Conservation (phyloP, 1,140 invertebrate species). For the Nasonia vitripennis region DNA sequence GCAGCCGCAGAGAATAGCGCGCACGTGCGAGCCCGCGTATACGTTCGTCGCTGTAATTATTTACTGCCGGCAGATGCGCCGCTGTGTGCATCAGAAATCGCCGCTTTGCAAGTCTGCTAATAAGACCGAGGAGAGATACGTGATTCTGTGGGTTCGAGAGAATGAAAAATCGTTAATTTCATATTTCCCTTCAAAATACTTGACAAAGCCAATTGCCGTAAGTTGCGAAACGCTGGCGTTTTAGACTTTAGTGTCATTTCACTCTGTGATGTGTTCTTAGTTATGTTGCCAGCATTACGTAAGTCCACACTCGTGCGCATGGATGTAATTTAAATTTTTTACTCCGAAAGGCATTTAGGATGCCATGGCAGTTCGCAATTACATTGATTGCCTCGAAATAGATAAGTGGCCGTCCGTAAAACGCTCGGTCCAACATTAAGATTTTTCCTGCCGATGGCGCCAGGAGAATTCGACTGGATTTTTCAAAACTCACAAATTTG, state of each 20-base stretch:
- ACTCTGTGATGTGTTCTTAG: not conserved
- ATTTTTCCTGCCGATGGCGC: too few relatives aligned
- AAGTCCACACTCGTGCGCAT: not conserved
- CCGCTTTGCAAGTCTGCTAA: too few relatives aligned
- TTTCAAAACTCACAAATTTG: too few relatives aligned
- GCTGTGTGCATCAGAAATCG: not conserved
- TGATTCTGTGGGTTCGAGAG: not conserved
- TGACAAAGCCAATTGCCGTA: not conserved
- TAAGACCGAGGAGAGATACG: too few relatives aligned
- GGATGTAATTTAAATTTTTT: not conserved
- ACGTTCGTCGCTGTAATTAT: constrained; percentile 27
- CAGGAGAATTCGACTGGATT: too few relatives aligned
- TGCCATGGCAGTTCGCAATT: not conserved
- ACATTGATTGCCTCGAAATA: not conserved
- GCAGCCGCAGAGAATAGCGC: not conserved
- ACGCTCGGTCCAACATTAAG: too few relatives aligned
- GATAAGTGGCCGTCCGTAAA: not conserved
- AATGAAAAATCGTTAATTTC: not conserved
- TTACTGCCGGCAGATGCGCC: not conserved
- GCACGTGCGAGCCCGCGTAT: not conserved
- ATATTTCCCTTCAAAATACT: not conserved
- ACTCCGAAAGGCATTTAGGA: not conserved
- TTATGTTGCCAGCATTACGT: too few relatives aligned
- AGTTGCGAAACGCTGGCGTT: too few relatives aligned
- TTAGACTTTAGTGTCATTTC: not conserved